Evolutionary conservation across 2,113 vertebrate species (phyloP), one percentile per base, ranked within the genome.

Genomic region (Romanogobio albipinnatus): DNA sequence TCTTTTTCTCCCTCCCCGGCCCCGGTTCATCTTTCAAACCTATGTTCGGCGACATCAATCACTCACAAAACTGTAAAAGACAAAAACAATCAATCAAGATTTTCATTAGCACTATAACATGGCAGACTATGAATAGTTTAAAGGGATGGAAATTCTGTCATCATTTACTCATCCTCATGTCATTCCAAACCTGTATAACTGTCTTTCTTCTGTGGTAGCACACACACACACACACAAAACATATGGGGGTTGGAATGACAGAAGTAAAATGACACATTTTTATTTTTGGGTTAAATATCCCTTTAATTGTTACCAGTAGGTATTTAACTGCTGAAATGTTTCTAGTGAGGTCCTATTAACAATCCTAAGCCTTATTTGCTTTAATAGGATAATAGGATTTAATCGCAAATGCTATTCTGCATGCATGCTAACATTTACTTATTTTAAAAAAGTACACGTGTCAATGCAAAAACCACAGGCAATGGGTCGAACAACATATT

Each of bases 1-100:
- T 81, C 94, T 96, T 90, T 92, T 92, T 84, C 86, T 91, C 19
- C 86, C 29, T 62, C 90, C 91, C 26, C 84, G 94, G 78, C 87
- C 92, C 71, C 93, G 92, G 90, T 85, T 96, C 97, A 98, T 98
- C 91, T 89, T 98, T 86, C 66, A 29, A 36, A 24, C 49, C 75
- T 82, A 47, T 10, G 64, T 68, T 4, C 15, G 68, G 77, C 11
- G 88, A 76, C 64, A 64, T 11, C 78, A 49, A 62, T 80, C 81
- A 71, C 24, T 9, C 17, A 77, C 11, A 58, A 26, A 43, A 19
- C 80, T 73, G 64, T 9, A 71, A 43, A 58, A 71, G 29, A 26
- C 4, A 82, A 70, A 9, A 47, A 49, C 11, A 47, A 24, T 51
- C 49, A 70, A 61, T 78, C 9, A 61, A 9, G 33, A 53, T 36